Conservation (phyloP, 2,113 vertebrate genomes). For the Rhadina sibilatrix region DNA sequence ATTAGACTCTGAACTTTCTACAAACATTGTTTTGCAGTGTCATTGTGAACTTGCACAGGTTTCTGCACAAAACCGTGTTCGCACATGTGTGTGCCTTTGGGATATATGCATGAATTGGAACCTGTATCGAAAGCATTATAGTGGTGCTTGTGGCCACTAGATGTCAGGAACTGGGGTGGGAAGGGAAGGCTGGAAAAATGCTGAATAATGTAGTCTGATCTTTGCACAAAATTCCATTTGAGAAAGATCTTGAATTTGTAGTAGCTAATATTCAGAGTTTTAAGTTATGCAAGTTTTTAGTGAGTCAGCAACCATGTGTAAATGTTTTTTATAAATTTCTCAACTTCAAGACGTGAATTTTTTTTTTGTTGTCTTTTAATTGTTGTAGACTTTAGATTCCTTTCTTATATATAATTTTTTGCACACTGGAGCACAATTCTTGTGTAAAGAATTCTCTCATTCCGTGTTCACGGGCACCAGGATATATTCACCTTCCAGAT, state of each 20-base stretch:
- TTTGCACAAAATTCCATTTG: slow-evolving; percentile 69
- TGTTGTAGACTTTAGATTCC: slow-evolving; percentile 69
- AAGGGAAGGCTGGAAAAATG: slow-evolving; percentile 7
- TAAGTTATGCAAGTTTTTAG: slow-evolving; percentile 67
- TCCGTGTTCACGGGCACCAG: slow-evolving; percentile 74
- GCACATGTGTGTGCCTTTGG: slow-evolving; percentile 66
- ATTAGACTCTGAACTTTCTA: slow-evolving; percentile 15
- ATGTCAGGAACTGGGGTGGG: not conserved
- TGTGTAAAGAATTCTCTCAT: slow-evolving; percentile 77
- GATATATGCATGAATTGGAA: slow-evolving; percentile 54
- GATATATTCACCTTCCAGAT: slow-evolving; percentile 70
- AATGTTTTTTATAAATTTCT: slow-evolving; percentile 79
- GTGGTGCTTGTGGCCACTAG: slow-evolving; percentile 57
- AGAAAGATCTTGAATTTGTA: slow-evolving; percentile 60
- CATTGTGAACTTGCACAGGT: slow-evolving; percentile 57
- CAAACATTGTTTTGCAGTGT: slow-evolving; percentile 50
- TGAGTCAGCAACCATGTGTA: slow-evolving; percentile 72
- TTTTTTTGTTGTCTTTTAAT: slow-evolving; percentile 75
- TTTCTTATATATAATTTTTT: slow-evolving; percentile 73
- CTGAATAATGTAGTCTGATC: not conserved
- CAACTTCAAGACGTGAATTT: slow-evolving; percentile 59
- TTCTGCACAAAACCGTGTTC: slow-evolving; percentile 57
- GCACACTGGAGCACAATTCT: slow-evolving; percentile 81
- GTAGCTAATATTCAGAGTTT: slow-evolving; percentile 59
- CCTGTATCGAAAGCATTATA: not conserved